These are phyloP conservation scores for Lutjanus argentimaculatus DNA, from an alignment of 2,797 vertebrate genomes.

Conservation along the genomic window DNA sequence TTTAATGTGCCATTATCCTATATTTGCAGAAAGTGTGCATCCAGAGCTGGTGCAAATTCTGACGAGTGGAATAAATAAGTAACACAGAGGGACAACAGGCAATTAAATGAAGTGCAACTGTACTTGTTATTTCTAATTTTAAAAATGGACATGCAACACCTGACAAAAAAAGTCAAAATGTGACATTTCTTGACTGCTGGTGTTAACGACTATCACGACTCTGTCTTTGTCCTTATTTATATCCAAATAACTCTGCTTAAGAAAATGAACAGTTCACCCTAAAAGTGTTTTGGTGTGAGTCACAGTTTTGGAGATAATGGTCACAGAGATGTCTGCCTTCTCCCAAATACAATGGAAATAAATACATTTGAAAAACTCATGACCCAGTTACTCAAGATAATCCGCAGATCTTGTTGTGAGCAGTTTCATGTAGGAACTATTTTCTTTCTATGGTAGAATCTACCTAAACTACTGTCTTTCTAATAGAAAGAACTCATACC, in stretches of 20 bases:
- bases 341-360: too few species aligned
- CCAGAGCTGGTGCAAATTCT: not conserved
- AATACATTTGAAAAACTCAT: too few species aligned
- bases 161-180: not conserved
- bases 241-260: not conserved
- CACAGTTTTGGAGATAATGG: too few species aligned
- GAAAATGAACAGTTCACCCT: not conserved
- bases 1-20: not conserved
- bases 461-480: too few species aligned
- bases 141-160: not conserved
- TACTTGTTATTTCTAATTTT: slow-evolving; percentile 10
- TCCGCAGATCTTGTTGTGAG: too few species aligned
- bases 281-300: too few species aligned
- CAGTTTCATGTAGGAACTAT: too few species aligned
- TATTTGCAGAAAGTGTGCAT: slow-evolving; percentile 3
- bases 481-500: too few species aligned
- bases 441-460: too few species aligned
- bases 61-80: slow-evolving; percentile 14
- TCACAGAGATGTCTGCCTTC: too few species aligned
- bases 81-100: slow-evolving; percentile 10
- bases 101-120: slow-evolving; percentile 17
- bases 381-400: too few species aligned
- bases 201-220: not conserved
- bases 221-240: not conserved
- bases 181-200: not conserved